Percentiles rank a stretch among this genome's conserved stretches.
These are phyloP conservation scores for Peromyscus polionotus DNA, from an alignment of 2,113 vertebrate genomes.

Conservation along the genomic window DNA sequence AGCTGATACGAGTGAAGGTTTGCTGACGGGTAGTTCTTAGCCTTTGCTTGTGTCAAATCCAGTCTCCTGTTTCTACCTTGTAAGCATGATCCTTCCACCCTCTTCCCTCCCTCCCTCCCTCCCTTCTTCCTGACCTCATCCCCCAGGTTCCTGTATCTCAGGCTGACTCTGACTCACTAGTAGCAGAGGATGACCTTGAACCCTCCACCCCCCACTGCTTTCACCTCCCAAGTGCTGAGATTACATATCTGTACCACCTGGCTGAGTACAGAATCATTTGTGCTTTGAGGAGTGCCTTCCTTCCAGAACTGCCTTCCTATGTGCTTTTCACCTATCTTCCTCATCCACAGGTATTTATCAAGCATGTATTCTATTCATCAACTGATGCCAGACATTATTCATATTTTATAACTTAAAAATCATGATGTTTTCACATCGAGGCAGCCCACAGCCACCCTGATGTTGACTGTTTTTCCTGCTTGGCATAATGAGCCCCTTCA, in stretches of 20 bases:
- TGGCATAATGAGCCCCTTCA: not conserved
- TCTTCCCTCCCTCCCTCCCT: not conserved
- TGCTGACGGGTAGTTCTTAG: not conserved
- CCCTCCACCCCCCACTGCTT: not conserved
- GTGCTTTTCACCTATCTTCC: not conserved
- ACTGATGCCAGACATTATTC: not conserved
- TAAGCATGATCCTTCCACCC: not conserved
- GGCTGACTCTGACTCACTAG: not conserved
- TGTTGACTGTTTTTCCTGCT: not conserved
- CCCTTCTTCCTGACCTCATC: not conserved
- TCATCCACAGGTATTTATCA: not conserved
- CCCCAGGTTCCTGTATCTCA: not conserved
- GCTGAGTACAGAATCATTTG: not conserved
- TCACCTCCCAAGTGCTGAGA: not conserved
- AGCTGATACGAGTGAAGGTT: not conserved
- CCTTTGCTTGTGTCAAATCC: not conserved
- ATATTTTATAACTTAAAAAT: constrained; percentile 23
- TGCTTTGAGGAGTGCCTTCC: not conserved
- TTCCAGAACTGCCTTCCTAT: not conserved
- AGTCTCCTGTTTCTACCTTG: not conserved
- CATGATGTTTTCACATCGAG: not conserved
- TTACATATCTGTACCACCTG: not conserved
- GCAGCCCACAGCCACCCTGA: not conserved
- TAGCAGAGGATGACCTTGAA: not conserved
- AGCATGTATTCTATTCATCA: not conserved